Evolutionary conservation across 2,888 invertebrate species (phyloP).

Genomic region (Drosophila longiperda): DNA sequence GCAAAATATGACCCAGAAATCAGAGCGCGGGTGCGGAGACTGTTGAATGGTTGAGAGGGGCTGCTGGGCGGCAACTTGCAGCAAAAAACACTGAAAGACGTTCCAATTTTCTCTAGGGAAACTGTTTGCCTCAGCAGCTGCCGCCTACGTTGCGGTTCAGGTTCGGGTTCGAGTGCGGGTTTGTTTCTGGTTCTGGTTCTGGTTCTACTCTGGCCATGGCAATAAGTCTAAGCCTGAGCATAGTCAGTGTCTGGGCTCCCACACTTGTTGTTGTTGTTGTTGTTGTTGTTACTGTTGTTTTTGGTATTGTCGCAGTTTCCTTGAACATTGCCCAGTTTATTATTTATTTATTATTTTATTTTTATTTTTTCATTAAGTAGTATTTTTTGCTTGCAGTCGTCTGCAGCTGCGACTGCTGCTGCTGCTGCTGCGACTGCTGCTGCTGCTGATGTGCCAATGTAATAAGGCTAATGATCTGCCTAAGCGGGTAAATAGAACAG

Average conservation of each 20-base stretch:
- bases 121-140: slow-evolving; percentile 62
- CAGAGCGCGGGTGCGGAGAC: slow-evolving; percentile 52
- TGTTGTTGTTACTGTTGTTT: slow-evolving; percentile 12
- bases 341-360: slow-evolving; percentile 15
- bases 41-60: slow-evolving; percentile 31
- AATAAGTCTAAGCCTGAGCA: slow-evolving; percentile 28
- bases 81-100: slow-evolving; percentile 4
- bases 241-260: slow-evolving; percentile 56
- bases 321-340: slow-evolving; percentile 37
- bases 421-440: slow-evolving; percentile 50
- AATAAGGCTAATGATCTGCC: slow-evolving; percentile 73
- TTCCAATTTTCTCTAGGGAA: slow-evolving; percentile 65
- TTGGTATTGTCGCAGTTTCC: slow-evolving; percentile 35
- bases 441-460: slow-evolving; percentile 59
- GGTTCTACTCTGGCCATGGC: slow-evolving; percentile 15
- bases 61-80: slow-evolving; percentile 51
- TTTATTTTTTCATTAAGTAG: slow-evolving; percentile 12
- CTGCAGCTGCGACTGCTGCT: slow-evolving; percentile 53
- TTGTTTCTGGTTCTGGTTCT: slow-evolving; percentile 1
- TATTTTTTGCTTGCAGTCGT: slow-evolving; percentile 35
- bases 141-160: slow-evolving; percentile 28
- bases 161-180: slow-evolving; percentile 9
- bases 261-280: slow-evolving; percentile 47
- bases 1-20: slow-evolving; percentile 78
- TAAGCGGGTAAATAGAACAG: slow-evolving; percentile 58